phyloP scores from a whole-genome alignment of 2,113 vertebrate species.

The Tachycineta bicolor region DNA sequence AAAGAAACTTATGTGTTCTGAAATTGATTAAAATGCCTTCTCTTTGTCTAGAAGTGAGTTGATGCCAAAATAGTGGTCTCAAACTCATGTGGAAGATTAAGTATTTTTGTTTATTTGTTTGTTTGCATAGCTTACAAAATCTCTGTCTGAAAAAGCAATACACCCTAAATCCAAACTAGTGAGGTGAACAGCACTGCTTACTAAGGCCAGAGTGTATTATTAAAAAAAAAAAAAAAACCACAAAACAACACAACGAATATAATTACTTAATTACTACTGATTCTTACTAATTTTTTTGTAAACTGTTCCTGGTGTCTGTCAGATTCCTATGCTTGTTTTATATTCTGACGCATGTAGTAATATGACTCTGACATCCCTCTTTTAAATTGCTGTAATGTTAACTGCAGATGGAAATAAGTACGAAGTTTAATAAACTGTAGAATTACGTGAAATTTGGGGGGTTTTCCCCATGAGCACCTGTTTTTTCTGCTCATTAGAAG shows the following conservation, averaged over 20 bases:
- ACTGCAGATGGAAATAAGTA: neutral
- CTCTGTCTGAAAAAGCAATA: neutral
- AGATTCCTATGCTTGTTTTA: neutral
- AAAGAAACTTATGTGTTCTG: neutral
- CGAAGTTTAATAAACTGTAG: neutral
- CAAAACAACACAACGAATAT: neutral
- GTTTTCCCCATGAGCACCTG: neutral
- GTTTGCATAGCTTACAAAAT: neutral
- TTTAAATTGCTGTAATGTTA: neutral
- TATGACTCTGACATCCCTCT: neutral
- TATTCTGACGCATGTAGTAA: neutral
- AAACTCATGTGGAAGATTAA: neutral
- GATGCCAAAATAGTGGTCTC: neutral
- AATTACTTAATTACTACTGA: neutral
- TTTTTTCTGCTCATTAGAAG: constrained; percentile 10
- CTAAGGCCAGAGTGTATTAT: neutral
- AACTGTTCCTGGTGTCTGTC: neutral
- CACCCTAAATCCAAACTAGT: neutral
- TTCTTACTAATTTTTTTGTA: neutral
- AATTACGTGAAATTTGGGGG: neutral
- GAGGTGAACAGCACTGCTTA: neutral
- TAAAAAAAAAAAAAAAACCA: neutral
- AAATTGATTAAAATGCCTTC: neutral
- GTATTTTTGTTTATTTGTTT: neutral
- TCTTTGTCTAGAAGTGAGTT: neutral